Conservation (phyloP, 2,113 vertebrate species). For the Hippocampus comes region DNA sequence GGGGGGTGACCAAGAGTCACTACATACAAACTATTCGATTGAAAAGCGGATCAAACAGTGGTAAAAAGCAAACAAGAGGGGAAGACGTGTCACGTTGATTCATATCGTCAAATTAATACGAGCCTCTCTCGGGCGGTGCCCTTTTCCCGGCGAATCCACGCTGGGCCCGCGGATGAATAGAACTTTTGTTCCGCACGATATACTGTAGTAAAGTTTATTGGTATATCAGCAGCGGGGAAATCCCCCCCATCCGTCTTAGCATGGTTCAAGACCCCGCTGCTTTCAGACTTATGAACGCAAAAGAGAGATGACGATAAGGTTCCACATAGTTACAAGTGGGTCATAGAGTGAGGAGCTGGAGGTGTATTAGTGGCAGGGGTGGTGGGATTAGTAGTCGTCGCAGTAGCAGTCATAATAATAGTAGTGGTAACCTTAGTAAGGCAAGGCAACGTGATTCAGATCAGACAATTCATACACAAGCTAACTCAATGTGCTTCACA, state of each 20-base stretch:
- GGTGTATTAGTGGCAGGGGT: background rate
- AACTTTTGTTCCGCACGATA: slow-evolving; percentile 47
- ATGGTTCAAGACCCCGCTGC: background rate
- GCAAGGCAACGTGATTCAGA: background rate
- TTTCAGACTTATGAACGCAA: slow-evolving; percentile 3
- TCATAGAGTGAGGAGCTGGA: background rate
- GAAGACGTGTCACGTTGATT: slow-evolving; percentile 49
- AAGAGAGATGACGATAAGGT: background rate
- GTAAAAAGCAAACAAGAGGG: slow-evolving; percentile 17
- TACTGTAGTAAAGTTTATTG: background rate
- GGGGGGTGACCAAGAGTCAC: slow-evolving; percentile 11
- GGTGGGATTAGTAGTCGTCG: too few species aligned
- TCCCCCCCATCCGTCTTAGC: background rate
- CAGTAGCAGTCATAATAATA: background rate
- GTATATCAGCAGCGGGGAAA: background rate
- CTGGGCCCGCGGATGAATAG: slow-evolving; percentile 53
- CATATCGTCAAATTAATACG: slow-evolving; percentile 39
- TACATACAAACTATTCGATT: background rate
- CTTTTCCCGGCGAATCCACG: slow-evolving; percentile 45
- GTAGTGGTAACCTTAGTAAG: background rate
- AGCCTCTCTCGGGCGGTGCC: slow-evolving; percentile 45
- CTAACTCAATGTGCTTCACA: too few species aligned
- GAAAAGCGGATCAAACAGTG: slow-evolving; percentile 19
- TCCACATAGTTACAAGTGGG: background rate
- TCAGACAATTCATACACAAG: too few species aligned